Evolutionary conservation across 2,113 vertebrate species (phyloP).

Genomic region (Notothenia rossii): DNA sequence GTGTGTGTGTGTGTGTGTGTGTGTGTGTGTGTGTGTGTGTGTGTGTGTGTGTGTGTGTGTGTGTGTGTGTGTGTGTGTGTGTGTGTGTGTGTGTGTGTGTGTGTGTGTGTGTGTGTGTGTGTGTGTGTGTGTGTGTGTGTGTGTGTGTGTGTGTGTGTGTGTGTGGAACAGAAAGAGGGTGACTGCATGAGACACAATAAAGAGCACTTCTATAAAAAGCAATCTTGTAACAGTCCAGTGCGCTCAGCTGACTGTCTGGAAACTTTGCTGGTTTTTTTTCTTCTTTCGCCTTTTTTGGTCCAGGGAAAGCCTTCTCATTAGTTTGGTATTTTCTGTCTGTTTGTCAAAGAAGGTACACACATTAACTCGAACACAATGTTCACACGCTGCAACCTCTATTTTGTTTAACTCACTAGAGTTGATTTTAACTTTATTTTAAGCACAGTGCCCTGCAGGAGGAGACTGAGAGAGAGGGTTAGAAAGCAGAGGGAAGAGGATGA

Average conservation of each 20-base stretch:
- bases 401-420: neutral
- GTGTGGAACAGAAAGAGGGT: slow-evolving; percentile 9
- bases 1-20: slow-evolving; percentile 1
- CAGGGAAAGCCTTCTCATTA: slow-evolving; percentile 16
- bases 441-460: slow-evolving; percentile 3
- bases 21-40: slow-evolving; percentile 22
- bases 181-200: slow-evolving; percentile 40
- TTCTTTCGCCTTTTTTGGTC: slow-evolving; percentile 25
- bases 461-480: slow-evolving; percentile 7
- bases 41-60: neutral
- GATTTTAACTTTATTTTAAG: slow-evolving; percentile 24
- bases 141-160: slow-evolving; percentile 2
- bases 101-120: slow-evolving; percentile 24
- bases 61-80: slow-evolving; percentile 7
- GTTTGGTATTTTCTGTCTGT: slow-evolving; percentile 4
- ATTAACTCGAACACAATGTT: slow-evolving; percentile 16
- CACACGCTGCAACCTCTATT: neutral
- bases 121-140: slow-evolving; percentile 27
- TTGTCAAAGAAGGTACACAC: slow-evolving; percentile 1
- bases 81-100: slow-evolving; percentile 21
- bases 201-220: slow-evolving; percentile 72
- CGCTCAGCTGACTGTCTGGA: slow-evolving; percentile 72
- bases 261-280: slow-evolving; percentile 54
- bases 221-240: slow-evolving; percentile 73
- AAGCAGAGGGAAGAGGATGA: slow-evolving; percentile 13